Percentiles rank a stretch among this genome's conserved stretches.
Conservation (phyloP, 2,888 invertebrate species). For the Leptinotarsa haldemani region DNA sequence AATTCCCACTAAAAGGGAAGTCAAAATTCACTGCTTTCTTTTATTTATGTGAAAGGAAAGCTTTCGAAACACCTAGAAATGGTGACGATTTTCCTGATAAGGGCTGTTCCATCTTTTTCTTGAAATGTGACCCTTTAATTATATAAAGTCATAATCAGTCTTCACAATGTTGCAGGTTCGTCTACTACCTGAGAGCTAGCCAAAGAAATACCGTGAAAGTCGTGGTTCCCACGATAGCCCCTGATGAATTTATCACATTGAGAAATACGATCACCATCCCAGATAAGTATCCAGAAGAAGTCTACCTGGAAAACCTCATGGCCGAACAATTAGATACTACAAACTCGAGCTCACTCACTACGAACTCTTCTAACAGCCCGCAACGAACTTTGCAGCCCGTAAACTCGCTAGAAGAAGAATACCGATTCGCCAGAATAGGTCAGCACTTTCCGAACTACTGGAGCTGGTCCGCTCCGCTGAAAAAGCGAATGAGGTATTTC, state of each 20-base stretch:
- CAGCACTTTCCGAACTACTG: background rate
- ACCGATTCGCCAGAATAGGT: background rate
- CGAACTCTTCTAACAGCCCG: background rate
- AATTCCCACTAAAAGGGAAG: too few relatives aligned
- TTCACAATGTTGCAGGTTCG: background rate
- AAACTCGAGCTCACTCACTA: too few relatives aligned
- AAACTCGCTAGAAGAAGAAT: background rate
- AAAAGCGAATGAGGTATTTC: background rate
- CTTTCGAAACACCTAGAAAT: too few relatives aligned
- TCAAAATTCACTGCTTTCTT: too few relatives aligned
- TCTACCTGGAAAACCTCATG: background rate
- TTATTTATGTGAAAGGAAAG: too few relatives aligned
- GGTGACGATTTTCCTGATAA: too few relatives aligned
- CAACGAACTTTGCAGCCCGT: background rate
- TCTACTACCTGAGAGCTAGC: background rate
- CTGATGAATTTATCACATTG: background rate
- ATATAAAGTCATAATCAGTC: background rate
- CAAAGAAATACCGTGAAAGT: background rate
- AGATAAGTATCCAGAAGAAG: conserved; percentile 5
- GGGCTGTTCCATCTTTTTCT: too few relatives aligned
- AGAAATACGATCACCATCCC: background rate
- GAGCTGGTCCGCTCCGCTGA: background rate
- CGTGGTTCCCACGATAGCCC: background rate
- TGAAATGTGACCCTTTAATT: too few relatives aligned
- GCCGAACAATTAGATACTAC: background rate